Evolutionary conservation across 2,797 vertebrate species (phyloP).

Genomic region (Coreius guichenoti): DNA sequence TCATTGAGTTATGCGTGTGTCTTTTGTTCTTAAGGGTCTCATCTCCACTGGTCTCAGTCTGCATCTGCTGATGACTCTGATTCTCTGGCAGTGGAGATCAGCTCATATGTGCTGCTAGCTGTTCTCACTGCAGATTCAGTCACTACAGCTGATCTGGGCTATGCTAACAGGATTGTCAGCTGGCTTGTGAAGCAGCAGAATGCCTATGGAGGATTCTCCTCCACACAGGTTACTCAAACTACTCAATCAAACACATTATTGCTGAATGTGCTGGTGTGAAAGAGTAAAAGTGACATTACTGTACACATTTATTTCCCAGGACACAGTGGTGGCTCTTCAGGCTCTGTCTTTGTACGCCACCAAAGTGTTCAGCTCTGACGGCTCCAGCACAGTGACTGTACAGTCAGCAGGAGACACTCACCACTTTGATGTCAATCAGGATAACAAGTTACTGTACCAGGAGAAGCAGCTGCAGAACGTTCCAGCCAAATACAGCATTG

Average conservation of each 20-base stretch:
- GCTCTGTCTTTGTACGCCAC: constrained; percentile 82
- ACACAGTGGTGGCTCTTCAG: constrained; percentile 84
- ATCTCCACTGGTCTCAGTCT: too few species aligned
- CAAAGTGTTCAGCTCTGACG: constrained; percentile 59
- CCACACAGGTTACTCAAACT: background rate
- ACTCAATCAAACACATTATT: too few species aligned
- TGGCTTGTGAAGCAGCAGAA: constrained; percentile 82
- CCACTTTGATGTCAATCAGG: too few species aligned
- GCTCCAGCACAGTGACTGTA: constrained; percentile 61
- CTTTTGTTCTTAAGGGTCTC: too few species aligned
- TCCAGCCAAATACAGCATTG: background rate
- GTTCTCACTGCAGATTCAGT: constrained; percentile 62
- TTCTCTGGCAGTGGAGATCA: constrained; percentile 83
- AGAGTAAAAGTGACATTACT: too few species aligned
- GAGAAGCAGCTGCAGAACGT: too few species aligned
- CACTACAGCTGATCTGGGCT: constrained; percentile 71
- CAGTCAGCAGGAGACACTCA: too few species aligned
- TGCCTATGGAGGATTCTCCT: constrained; percentile 16
- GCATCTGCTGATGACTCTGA: constrained; percentile 38
- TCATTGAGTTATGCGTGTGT: too few species aligned
- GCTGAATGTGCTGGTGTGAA: too few species aligned
- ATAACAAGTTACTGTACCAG: too few species aligned
- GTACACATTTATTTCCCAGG: constrained; percentile 42
- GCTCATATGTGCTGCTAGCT: constrained; percentile 80
- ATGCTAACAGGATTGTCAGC: constrained; percentile 68